phyloP scores from a whole-genome alignment of 30 jellyfish, hydroid and myxozoan genomes.

The Haliclystus octoradiatus region DNA sequence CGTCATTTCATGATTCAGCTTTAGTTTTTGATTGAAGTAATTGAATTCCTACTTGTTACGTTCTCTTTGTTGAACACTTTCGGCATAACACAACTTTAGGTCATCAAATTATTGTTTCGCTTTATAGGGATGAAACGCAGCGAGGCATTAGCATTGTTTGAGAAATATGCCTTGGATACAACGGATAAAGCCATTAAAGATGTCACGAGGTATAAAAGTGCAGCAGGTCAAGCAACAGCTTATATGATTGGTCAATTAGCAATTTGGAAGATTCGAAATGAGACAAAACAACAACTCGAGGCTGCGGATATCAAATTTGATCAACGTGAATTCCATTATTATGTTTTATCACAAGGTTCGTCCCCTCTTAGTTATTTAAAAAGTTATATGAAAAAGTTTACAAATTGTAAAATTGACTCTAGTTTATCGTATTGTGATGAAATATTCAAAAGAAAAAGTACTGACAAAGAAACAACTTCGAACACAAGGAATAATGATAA shows the following conservation, averaged over 20 bases:
- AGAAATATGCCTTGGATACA: conserved; percentile 80
- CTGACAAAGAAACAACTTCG: conserved; percentile 4
- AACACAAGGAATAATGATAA: not conserved
- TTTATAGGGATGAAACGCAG: conserved; percentile 57
- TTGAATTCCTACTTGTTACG: too few species aligned
- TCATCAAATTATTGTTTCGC: not conserved
- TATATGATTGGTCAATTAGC: conserved; percentile 96
- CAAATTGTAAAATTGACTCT: conserved; percentile 51
- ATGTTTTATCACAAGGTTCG: conserved; percentile 85
- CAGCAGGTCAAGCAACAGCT: conserved; percentile 98
- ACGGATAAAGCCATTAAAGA: conserved; percentile 86
- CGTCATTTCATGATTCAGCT: too few species aligned
- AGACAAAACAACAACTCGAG: conserved; percentile 37
- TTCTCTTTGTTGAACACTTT: too few species aligned
- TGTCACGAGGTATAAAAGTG: conserved; percentile 77
- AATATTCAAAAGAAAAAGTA: conserved; percentile 39
- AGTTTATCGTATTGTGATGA: conserved; percentile 40
- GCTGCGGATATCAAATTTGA: conserved; percentile 40
- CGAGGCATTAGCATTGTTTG: conserved; percentile 54
- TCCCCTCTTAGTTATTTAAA: conserved; percentile 66
- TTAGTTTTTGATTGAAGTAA: too few species aligned
- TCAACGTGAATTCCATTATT: conserved; percentile 77
- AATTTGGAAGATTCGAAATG: conserved; percentile 79
- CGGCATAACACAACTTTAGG: too few species aligned
- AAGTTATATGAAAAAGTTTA: conserved; percentile 53